A percentile compares a stretch with the other conserved stretches of the same genome.
Evolutionary conservation across 1,140 invertebrate genomes (phyloP).

Genomic region (Elysia chlorotica): DNA sequence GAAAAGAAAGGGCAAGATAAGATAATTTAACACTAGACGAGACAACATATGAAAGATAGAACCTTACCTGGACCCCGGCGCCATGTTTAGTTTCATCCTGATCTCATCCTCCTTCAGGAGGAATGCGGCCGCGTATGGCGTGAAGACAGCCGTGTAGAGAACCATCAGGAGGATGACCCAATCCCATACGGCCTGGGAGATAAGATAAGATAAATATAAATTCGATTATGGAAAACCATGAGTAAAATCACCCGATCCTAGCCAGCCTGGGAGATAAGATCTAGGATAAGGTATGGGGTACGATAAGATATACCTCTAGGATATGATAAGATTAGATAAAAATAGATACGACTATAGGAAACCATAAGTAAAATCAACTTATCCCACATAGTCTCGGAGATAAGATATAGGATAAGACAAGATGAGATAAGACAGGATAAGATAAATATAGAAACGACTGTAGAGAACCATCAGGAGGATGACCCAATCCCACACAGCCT

Average conservation of each 20-base stretch:
- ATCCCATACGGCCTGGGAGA: conserved; percentile 98
- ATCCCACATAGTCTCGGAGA: conserved; percentile 95
- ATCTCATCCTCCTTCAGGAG: conserved; percentile 79
- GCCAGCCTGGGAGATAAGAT: background rate
- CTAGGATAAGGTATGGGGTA: background rate
- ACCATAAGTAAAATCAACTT: conserved; percentile 97
- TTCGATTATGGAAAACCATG: background rate
- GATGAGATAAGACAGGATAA: too few relatives aligned
- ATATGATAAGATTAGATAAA: background rate
- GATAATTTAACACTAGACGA: background rate
- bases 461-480: conserved; percentile 96
- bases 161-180: conserved; percentile 97
- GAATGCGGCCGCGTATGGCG: conserved; percentile 97
- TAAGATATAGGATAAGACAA: too few relatives aligned
- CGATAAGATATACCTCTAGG: background rate
- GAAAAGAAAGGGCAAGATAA: too few relatives aligned
- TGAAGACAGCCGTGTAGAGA: conserved; percentile 98
- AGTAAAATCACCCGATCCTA: background rate
- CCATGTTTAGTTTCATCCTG: conserved; percentile 55
- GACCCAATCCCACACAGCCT: conserved; percentile 99
- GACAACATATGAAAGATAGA: background rate
- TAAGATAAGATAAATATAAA: background rate
- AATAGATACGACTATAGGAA: conserved; percentile 77
- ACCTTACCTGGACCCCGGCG: background rate
- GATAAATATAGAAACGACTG: conserved; percentile 62